Conservation (phyloP, 2,113 vertebrate species). For the Tragelaphus imberbis region DNA sequence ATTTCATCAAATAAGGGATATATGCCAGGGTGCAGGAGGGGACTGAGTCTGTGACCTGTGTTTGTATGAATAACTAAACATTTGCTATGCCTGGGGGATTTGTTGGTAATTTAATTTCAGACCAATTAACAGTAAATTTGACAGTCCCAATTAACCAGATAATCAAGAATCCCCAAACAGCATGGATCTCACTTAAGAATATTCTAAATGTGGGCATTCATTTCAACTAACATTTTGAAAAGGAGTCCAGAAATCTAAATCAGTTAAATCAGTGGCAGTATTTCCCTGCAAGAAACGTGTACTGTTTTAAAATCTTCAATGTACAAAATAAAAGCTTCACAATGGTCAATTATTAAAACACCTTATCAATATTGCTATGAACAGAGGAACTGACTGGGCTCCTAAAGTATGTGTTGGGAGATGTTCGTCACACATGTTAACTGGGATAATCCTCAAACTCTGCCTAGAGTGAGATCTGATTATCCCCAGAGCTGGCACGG, state of each 20-base stretch:
- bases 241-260: background rate
- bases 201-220: background rate
- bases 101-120: conserved; percentile 34
- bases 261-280: background rate
- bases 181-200: background rate
- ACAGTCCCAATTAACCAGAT: conserved; percentile 22
- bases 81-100: background rate
- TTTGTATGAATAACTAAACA: background rate
- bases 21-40: background rate
- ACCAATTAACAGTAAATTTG: conserved; percentile 27
- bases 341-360: background rate
- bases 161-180: background rate
- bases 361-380: background rate
- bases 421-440: background rate
- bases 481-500: background rate
- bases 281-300: background rate
- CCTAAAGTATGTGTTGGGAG: background rate
- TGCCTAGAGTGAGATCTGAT: background rate
- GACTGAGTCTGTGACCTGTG: background rate
- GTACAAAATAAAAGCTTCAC: background rate
- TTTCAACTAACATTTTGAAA: background rate
- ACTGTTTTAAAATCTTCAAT: background rate
- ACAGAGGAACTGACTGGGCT: background rate
- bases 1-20: background rate
- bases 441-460: background rate